Percentiles rank a stretch among this genome's conserved stretches.
Conservation (phyloP, 2,888 invertebrate genomes). For the Hypomecis punctinalis region DNA sequence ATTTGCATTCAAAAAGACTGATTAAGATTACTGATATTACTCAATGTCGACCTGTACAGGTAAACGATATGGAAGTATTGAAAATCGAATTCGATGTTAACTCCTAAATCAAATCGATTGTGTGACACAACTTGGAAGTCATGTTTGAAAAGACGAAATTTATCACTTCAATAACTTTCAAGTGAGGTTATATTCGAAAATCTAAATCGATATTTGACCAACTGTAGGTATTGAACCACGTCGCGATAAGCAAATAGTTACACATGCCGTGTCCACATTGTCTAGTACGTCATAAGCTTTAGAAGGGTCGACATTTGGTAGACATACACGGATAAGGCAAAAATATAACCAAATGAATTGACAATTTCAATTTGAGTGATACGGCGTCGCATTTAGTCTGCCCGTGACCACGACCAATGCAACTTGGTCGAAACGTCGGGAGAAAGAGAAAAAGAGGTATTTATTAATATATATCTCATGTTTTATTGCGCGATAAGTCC, state of each 20-base stretch:
- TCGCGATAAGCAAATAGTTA: background rate
- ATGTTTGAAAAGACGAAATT: background rate
- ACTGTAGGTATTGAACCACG: constrained; percentile 1
- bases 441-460: no score
- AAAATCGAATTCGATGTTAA: background rate
- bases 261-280: background rate
- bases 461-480: no score
- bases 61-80: background rate
- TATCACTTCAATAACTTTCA: background rate
- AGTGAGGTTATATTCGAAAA: background rate
- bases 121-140: background rate
- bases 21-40: background rate
- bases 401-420: no score
- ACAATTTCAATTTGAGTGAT: no score
- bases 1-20: no score
- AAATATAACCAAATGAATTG: no score
- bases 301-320: background rate
- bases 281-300: background rate
- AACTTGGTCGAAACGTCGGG: no score
- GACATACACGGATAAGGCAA: no score
- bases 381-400: no score
- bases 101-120: background rate
- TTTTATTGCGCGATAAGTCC: no score
- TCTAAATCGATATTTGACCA: background rate
- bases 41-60: background rate